Evolutionary conservation across 2,797 vertebrate species (phyloP).

Genomic region (Arrhamphus sclerolepis): DNA sequence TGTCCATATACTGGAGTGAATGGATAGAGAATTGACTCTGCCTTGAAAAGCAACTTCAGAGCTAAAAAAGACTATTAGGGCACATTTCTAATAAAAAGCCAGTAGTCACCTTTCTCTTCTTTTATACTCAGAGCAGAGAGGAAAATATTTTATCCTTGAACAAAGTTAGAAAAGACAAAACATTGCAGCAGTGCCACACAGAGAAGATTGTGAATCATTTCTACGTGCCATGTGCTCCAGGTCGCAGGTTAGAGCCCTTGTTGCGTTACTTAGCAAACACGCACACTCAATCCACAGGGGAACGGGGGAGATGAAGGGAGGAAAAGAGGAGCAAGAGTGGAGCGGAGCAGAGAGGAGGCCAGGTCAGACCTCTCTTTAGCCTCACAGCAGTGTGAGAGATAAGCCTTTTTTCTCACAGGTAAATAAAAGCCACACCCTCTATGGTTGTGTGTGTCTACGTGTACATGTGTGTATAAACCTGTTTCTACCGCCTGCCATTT

Average conservation of each 20-base stretch:
- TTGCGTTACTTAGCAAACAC: conserved; percentile 52
- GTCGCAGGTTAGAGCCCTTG: conserved; percentile 71
- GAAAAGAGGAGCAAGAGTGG: conserved; percentile 45
- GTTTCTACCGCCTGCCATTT: conserved; percentile 29
- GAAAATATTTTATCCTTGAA: conserved; percentile 73
- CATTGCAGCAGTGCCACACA: conserved; percentile 69
- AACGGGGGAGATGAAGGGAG: conserved; percentile 51
- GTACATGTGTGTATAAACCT: conserved; percentile 21
- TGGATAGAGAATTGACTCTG: too few species aligned
- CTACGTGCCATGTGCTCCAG: conserved; percentile 57
- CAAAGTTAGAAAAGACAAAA: conserved; percentile 77
- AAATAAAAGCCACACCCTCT: conserved; percentile 73
- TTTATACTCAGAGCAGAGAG: conserved; percentile 2
- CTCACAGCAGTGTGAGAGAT: conserved; percentile 80
- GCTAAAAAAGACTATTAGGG: too few species aligned
- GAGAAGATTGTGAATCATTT: conserved; percentile 77
- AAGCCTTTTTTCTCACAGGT: conserved; percentile 76
- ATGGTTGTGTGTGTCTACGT: conserved; percentile 30
- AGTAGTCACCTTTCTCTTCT: conserved; percentile 7
- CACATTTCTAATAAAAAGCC: background rate
- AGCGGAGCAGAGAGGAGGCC: conserved; percentile 55
- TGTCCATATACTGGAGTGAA: too few species aligned
- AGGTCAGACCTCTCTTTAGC: conserved; percentile 83
- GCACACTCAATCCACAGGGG: conserved; percentile 56
- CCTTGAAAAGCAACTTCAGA: too few species aligned